Evolutionary conservation across 1,140 invertebrate genomes (phyloP).

Genomic region (Drosophila quadrilineata): DNA sequence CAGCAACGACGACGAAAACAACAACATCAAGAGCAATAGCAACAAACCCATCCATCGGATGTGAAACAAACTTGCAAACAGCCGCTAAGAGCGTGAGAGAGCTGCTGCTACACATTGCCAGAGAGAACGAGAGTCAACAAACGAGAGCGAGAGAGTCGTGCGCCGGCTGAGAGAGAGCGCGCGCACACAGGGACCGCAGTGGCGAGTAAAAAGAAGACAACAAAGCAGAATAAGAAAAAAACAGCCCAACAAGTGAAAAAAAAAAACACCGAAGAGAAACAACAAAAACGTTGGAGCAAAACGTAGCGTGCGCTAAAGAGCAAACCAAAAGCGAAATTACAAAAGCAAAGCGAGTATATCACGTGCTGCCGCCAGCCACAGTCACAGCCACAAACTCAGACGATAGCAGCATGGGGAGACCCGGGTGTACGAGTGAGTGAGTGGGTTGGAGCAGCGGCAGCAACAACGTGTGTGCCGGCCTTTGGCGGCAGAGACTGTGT

Average conservation of each 20-base stretch:
- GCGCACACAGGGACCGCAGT: constrained; percentile 1
- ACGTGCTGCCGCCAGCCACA: constrained; percentile 72
- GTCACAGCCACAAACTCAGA: too few relatives aligned
- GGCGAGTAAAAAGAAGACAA: constrained; percentile 40
- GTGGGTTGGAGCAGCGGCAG: constrained; percentile 22
- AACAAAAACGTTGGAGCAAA: constrained; percentile 58
- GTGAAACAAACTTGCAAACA: constrained; percentile 48
- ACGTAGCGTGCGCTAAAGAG: constrained; percentile 70
- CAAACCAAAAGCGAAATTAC: constrained; percentile 60
- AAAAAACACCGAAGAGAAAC: constrained; percentile 48
- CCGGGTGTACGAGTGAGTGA: too few relatives aligned
- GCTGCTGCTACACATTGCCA: not conserved
- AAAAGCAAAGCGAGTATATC: constrained; percentile 76
- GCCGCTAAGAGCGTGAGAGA: constrained; percentile 32
- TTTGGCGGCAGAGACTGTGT: constrained; percentile 59
- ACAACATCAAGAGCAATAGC: constrained; percentile 37
- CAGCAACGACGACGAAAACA: constrained; percentile 38
- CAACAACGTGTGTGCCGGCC: constrained; percentile 57
- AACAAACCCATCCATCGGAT: constrained; percentile 16
- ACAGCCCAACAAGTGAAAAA: constrained; percentile 73
- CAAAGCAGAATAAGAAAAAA: constrained; percentile 55
- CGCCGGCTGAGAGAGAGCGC: constrained; percentile 47
- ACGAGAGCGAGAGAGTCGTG: constrained; percentile 26
- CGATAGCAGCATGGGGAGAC: constrained; percentile 6
- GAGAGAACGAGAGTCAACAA: constrained; percentile 9